Base-by-base conservation (phyloP, 2,888 invertebrate genomes). In the Camptogramma bilineatum region DNA sequence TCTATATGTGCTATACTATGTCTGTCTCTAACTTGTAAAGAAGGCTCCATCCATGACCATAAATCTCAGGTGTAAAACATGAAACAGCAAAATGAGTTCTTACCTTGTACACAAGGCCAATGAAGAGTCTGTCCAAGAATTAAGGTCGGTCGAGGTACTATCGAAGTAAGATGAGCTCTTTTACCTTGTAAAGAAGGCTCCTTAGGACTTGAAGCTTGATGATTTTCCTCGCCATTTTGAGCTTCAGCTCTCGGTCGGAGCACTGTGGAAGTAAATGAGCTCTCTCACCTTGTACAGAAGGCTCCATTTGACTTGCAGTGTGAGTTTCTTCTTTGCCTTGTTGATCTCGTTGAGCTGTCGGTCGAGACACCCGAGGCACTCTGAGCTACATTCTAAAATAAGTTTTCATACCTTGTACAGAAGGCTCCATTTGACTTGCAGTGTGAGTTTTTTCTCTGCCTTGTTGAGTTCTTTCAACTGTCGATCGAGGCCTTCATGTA, bases 401-500 rank as follows among this genome's bases (percentile, higher is more conserved):
- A 42, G 16, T 16, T 52, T 68, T 69, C 46, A 28, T 28, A 96
- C 96, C 94, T 95, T 95, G 80, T 94, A 97, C 0, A 98, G 84
- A 42, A 97, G 89, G 79, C 95, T 95, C 65, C 98, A 97, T 79
- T 97, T 97, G 47, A 98, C 96, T 82, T 96, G 96, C 87, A 98
- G 93, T 19, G 94, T 94, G 47, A 95, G 93, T 47, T 88, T 94
- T 77, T 95, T 95, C 71, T 84, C 85, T 4, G 77, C 67, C 0
- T 53, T 62, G 28, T 73, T 68, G 0, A 88, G 69, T 0, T 73
- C 66, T 0, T 55, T 52, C 21, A 91, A 73, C 75, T 94, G 94
- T 0, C 76, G 34, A 46, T 90, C 86, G 13, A 94, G 69, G 0
- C 82, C 73, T 0, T 73, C 73, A 0, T 90, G 81, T 0, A 95